These are phyloP conservation scores for Labroides dimidiatus DNA, from an alignment of 2,797 vertebrate genomes.

Conservation along the genomic window DNA sequence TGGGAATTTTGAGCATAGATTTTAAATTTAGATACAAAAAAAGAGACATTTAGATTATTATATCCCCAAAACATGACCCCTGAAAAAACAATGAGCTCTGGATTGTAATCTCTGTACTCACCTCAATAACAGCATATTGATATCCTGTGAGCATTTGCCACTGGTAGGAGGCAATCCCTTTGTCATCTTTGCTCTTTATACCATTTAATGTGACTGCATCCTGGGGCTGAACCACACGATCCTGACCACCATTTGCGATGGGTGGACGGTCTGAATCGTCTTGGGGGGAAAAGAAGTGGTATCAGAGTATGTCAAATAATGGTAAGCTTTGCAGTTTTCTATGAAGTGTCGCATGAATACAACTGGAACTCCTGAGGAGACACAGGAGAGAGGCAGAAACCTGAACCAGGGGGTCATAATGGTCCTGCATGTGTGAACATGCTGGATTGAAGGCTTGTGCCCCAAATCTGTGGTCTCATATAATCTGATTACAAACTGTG, in stretches of 20 bases:
- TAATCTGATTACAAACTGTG: not conserved
- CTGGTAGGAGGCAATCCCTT: constrained; percentile 68
- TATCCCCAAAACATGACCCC: not conserved
- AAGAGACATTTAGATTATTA: not conserved
- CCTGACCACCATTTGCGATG: constrained; percentile 80
- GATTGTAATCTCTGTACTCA: constrained; percentile 54
- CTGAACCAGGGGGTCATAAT: constrained; percentile 12
- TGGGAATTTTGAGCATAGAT: not conserved
- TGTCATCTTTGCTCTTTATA: constrained; percentile 85
- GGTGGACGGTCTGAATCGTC: constrained; percentile 81
- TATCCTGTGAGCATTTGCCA: constrained; percentile 85
- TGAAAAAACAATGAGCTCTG: not conserved
- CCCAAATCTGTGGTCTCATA: constrained; percentile 11
- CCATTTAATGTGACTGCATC: constrained; percentile 86
- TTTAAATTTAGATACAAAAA: not conserved
- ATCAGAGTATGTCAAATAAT: not conserved
- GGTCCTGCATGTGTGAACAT: constrained; percentile 59
- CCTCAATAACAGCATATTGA: constrained; percentile 79
- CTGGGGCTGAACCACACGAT: constrained; percentile 89
- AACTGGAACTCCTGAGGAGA: not conserved
- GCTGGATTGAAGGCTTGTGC: constrained; percentile 32
- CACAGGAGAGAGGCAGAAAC: constrained; percentile 32
- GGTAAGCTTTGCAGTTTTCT: not conserved
- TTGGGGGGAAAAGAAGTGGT: constrained; percentile 19
- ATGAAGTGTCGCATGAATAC: not conserved